Evolutionary conservation across 2,113 vertebrate genomes (phyloP).

Genomic region (Oplegnathus fasciatus): DNA sequence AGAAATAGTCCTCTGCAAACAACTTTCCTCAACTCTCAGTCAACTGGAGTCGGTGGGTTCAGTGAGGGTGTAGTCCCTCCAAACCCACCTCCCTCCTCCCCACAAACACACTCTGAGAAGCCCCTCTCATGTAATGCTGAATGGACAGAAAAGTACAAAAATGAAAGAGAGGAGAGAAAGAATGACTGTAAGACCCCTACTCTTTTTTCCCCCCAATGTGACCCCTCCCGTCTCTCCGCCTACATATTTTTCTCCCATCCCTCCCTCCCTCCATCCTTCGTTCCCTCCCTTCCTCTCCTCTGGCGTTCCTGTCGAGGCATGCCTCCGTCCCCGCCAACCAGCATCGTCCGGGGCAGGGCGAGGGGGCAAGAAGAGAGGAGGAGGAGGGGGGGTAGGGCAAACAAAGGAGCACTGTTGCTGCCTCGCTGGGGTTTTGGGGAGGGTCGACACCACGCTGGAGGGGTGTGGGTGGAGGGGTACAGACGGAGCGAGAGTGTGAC

Average conservation of each 20-base stretch:
- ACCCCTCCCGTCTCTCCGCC: constrained; percentile 9
- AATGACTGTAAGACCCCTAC: constrained; percentile 73
- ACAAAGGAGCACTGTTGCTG: constrained; percentile 94
- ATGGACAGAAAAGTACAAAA: constrained; percentile 87
- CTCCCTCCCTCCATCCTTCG: constrained; percentile 22
- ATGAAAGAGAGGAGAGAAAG: constrained; percentile 66
- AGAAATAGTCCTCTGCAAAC: constrained; percentile 55
- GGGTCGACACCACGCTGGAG: constrained; percentile 70
- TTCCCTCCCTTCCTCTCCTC: constrained; percentile 48
- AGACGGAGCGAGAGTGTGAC: constrained; percentile 57
- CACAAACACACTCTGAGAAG: constrained; percentile 65
- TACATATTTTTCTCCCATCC: constrained; percentile 38
- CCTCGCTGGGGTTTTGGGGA: constrained; percentile 73
- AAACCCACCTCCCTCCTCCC: constrained; percentile 34
- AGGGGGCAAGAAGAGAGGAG: constrained; percentile 68
- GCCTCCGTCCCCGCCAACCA: constrained; percentile 85
- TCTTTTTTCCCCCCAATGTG: background rate
- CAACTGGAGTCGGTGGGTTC: constrained; percentile 55
- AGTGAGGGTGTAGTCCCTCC: constrained; percentile 57
- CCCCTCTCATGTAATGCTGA: constrained; percentile 85
- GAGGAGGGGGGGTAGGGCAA: constrained; percentile 51
- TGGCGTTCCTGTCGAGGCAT: constrained; percentile 89
- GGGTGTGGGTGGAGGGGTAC: constrained; percentile 52
- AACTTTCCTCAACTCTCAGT: constrained; percentile 40
- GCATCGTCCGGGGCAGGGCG: constrained; percentile 71